phyloP scores from a whole-genome alignment of 2,888 invertebrate species.

The Coelopa pilipes region DNA sequence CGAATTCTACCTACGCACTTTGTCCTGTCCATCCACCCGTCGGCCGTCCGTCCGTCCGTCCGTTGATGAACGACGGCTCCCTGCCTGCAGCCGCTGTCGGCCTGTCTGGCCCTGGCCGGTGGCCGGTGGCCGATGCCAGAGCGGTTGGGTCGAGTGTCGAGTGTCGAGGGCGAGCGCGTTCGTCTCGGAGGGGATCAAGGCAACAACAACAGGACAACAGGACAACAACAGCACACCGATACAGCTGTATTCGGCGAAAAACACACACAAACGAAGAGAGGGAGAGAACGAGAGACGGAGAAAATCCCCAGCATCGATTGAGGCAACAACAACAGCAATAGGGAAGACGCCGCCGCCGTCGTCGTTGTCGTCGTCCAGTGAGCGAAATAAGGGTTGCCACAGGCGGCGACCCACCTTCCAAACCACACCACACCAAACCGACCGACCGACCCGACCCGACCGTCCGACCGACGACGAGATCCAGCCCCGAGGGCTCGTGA shows the following conservation, averaged over 20 bases:
- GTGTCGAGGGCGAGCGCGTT: no score
- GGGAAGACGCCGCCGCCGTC: no score
- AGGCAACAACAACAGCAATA: no score
- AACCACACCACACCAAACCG: not conserved
- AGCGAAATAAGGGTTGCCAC: not conserved
- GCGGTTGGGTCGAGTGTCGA: no score
- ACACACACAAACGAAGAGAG: not conserved
- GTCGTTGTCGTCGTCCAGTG: no score
- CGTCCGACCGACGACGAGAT: no score
- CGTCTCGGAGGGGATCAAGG: not conserved
- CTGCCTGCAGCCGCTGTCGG: not conserved
- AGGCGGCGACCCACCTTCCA: not conserved
- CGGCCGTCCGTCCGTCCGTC: constrained; percentile 2
- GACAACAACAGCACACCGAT: not conserved
- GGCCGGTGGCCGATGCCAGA: no score
- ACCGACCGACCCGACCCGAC: no score
- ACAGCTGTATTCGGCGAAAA: not conserved
- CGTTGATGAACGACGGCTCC: not conserved
- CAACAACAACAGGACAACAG: constrained; percentile 1
- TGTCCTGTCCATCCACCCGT: not conserved
- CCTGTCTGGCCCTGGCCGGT: no score
- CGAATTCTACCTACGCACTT: constrained; percentile 19
- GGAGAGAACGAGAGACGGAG: not conserved
- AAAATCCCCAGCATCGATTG: not conserved
- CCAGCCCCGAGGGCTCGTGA: no score